Percentiles rank a stretch among this genome's conserved stretches.
These are phyloP conservation scores for Gryllus bimaculatus DNA, from an alignment of 1,140 invertebrate genomes.

Conservation along the genomic window DNA sequence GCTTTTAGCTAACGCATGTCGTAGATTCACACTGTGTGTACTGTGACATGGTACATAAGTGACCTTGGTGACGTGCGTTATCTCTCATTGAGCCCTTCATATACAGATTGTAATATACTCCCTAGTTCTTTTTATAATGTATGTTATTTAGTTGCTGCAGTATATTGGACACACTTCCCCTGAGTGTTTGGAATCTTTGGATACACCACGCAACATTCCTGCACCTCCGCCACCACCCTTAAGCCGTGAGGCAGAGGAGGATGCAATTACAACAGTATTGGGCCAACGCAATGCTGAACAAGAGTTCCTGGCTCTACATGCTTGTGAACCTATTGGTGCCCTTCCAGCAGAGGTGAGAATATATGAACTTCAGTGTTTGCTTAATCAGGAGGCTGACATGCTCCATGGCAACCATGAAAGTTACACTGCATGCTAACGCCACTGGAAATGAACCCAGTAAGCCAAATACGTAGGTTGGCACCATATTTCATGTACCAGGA, in stretches of 20 bases:
- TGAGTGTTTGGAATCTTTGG: constrained; percentile 69
- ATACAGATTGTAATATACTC: constrained; percentile 9
- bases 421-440: no score
- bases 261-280: constrained; percentile 73
- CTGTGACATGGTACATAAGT: no score
- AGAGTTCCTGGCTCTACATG: constrained; percentile 44
- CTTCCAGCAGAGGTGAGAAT: not conserved
- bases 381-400: no score
- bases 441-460: no score
- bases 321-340: not conserved
- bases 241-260: constrained; percentile 60
- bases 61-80: no score
- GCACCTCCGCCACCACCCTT: constrained; percentile 50
- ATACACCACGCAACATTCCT: constrained; percentile 59
- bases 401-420: no score
- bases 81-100: no score
- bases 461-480: no score
- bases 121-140: constrained; percentile 23
- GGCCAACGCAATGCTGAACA: constrained; percentile 69
- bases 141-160: constrained; percentile 56
- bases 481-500: no score
- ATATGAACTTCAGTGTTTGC: not conserved
- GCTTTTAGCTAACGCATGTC: no score
- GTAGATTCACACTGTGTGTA: no score
- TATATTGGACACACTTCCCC: constrained; percentile 88